Percentiles rank a stretch among this genome's conserved stretches.
Evolutionary conservation across 2,888 invertebrate species (phyloP).

Genomic region (Heliconius sara): DNA sequence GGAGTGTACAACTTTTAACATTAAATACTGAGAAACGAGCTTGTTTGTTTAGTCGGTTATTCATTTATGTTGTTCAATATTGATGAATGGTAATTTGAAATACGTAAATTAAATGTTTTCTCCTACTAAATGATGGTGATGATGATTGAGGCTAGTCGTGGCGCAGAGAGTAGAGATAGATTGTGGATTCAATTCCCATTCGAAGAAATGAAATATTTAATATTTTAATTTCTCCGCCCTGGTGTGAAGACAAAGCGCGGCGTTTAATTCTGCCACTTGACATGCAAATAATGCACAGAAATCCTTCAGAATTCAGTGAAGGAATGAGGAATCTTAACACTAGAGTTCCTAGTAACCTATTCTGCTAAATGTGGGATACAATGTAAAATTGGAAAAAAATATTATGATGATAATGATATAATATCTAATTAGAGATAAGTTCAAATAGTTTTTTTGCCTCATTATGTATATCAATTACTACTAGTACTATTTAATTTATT

Average conservation of each 20-base stretch:
- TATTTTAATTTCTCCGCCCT: neutral
- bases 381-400: neutral
- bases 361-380: neutral
- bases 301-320: neutral
- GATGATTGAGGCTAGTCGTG: neutral
- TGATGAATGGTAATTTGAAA: too few species aligned
- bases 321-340: neutral
- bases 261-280: too few species aligned
- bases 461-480: too few species aligned
- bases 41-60: neutral
- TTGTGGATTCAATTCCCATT: neutral
- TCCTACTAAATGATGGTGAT: too few species aligned
- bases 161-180: too few species aligned
- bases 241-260: neutral
- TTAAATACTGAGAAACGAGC: neutral
- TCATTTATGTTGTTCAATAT: neutral
- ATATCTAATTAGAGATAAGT: too few species aligned
- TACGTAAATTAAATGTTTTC: too few species aligned
- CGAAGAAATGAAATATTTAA: neutral
- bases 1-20: conserved; percentile 1
- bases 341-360: neutral
- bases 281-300: too few species aligned
- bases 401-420: too few species aligned
- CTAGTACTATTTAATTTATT: too few species aligned
- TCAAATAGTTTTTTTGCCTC: too few species aligned